A percentile compares a stretch with the other conserved stretches of the same genome.
Conservation (phyloP, 2,797 vertebrate species). For the Bradypodion ventrale region DNA sequence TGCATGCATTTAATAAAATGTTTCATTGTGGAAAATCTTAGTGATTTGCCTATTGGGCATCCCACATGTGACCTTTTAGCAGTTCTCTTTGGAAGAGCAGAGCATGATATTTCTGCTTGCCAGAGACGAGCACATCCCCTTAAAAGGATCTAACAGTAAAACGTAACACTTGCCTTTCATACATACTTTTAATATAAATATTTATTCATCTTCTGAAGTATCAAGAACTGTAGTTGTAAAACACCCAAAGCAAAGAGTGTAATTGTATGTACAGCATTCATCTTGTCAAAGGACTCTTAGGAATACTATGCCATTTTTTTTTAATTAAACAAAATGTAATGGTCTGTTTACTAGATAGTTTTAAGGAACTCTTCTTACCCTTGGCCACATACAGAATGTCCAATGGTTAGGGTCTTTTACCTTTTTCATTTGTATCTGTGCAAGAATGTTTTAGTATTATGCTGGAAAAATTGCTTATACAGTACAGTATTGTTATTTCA, state of each 20-base stretch:
- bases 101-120: neutral
- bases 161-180: neutral
- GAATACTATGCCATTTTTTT: neutral
- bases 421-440: neutral
- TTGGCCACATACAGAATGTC: neutral
- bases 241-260: conserved; percentile 1
- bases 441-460: neutral
- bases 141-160: neutral
- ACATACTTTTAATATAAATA: conserved; percentile 21
- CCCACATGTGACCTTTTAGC: neutral
- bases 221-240: neutral
- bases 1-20: neutral
- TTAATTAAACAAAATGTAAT: conserved; percentile 8
- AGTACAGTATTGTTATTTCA: neutral
- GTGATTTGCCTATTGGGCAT: neutral
- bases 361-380: neutral
- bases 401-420: neutral
- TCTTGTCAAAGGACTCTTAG: neutral
- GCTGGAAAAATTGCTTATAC: neutral
- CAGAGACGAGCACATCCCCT: neutral
- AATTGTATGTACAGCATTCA: neutral
- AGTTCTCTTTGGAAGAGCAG: conserved; percentile 19
- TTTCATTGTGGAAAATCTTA: neutral
- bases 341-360: neutral
- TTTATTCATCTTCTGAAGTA: conserved; percentile 21